Base-by-base conservation (phyloP, 1,140 invertebrate species). In the Musca vetustissima region DNA sequence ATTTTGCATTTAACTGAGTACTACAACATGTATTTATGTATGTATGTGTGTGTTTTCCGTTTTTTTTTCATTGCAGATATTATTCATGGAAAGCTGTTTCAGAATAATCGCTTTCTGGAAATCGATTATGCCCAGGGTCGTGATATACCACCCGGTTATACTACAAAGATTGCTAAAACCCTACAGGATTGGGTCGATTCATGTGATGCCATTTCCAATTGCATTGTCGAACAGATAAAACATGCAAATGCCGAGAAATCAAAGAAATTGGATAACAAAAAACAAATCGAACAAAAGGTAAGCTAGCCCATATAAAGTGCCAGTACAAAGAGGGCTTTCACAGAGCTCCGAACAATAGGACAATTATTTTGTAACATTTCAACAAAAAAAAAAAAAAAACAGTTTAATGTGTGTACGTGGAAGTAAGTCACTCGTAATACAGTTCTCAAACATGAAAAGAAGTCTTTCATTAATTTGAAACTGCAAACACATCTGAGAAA, bases 71-170 rank as follows among this genome's bases (percentile, higher is more conserved):
- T 84, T 86, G 22, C 85, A 88, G 96, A 98, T 83, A 94, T 99
- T 74, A 96, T 99, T 69, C 93, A 95, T 76, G 97, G 96, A 1
- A 98, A 98, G 85, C 83, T 99, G 67, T 97, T 98, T 84, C 97
- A 98, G 83, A 94, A 95, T 77, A 95, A 95, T 83, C 92, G 91
- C 71, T 90, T 93, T 72, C 85, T 98, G 47, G 96, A 98, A 83
- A 91, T 98, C 1, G 96, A 98, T 82, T 97, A 93, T 77, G 94
- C 95, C 0, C 89, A 98, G 47, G 96, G 96, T 0, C 86, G 97
- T 21, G 97, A 99, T 83, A 95, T 98, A 52, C 88, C 90, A 59
- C 86, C 90, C 0, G 91, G 91, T 22, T 92, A 95, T 79, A 87
- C 94, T 8, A 86, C 89, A 25, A 85, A 87, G 52, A 93, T 96